These are phyloP conservation scores for Callopanchax toddi DNA, from an alignment of 2,113 vertebrate species.

Conservation along the genomic window DNA sequence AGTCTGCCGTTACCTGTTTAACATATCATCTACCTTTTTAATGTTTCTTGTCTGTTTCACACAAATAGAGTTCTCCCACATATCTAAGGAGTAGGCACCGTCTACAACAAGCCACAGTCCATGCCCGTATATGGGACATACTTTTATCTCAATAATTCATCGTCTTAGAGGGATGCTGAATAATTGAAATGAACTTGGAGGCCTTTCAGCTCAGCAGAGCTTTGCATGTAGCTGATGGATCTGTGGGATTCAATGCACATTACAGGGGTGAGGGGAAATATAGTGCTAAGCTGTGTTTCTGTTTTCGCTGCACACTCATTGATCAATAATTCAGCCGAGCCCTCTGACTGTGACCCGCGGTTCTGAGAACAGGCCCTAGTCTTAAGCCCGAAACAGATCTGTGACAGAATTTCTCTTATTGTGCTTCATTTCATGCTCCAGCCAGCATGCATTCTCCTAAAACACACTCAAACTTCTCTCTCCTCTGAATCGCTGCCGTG, in stretches of 20 bases:
- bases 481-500: slow-evolving; percentile 45
- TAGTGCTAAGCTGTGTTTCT: slow-evolving; percentile 84
- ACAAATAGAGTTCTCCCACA: slow-evolving; percentile 62
- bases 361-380: slow-evolving; percentile 58
- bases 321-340: slow-evolving; percentile 82
- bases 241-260: slow-evolving; percentile 80
- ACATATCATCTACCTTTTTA: slow-evolving; percentile 31
- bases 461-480: slow-evolving; percentile 51
- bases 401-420: slow-evolving; percentile 67
- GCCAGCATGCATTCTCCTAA: slow-evolving; percentile 40
- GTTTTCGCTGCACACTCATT: slow-evolving; percentile 80
- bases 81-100: slow-evolving; percentile 55
- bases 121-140: slow-evolving; percentile 81
- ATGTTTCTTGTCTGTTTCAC: slow-evolving; percentile 50
- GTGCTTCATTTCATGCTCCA: slow-evolving; percentile 55
- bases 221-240: slow-evolving; percentile 84
- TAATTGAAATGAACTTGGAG: slow-evolving; percentile 87
- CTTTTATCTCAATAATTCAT: slow-evolving; percentile 87
- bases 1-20: slow-evolving; percentile 23
- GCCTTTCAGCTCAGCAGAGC: slow-evolving; percentile 81
- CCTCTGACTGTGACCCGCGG: slow-evolving; percentile 79
- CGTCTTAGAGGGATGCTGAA: slow-evolving; percentile 83
- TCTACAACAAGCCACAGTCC: slow-evolving; percentile 66
- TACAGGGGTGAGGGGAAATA: slow-evolving; percentile 78
- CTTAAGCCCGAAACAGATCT: slow-evolving; percentile 50